phyloP scores from a whole-genome alignment of 2,113 vertebrate species.

The Hassar affinis region DNA sequence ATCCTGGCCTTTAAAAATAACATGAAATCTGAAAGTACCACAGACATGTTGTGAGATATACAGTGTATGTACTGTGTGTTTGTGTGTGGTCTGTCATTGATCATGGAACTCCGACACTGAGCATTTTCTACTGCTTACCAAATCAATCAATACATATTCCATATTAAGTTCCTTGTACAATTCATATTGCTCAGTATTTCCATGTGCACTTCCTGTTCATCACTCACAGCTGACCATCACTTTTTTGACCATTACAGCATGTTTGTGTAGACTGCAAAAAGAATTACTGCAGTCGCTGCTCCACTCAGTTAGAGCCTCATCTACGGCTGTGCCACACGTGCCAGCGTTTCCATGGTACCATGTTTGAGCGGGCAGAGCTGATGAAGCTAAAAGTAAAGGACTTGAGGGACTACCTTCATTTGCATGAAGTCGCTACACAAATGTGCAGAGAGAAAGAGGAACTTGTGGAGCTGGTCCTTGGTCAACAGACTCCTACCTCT shows the following conservation, averaged over 20 bases:
- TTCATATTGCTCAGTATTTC: not conserved
- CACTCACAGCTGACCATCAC: not conserved
- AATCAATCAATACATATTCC: not conserved
- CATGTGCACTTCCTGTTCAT: not conserved
- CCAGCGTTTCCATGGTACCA: conserved; percentile 83
- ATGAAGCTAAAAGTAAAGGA: conserved; percentile 99
- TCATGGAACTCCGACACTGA: not conserved
- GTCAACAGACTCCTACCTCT: conserved; percentile 73
- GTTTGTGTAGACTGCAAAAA: conserved; percentile 91
- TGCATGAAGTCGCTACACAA: conserved; percentile 87
- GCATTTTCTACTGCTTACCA: not conserved
- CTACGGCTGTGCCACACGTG: conserved; percentile 89
- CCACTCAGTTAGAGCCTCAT: conserved; percentile 69
- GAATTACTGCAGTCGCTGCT: conserved; percentile 81
- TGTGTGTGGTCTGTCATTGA: not conserved
- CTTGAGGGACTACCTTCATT: conserved; percentile 88
- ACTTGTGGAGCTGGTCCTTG: conserved; percentile 88
- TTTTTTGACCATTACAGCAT: conserved; percentile 68
- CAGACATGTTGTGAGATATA: too few relatives aligned
- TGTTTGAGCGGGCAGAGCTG: conserved; percentile 82
- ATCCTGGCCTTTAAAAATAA: not conserved
- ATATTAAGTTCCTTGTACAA: not conserved
- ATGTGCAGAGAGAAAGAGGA: conserved; percentile 95
- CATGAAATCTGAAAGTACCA: not conserved
- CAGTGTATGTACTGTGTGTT: not conserved